Conservation (phyloP, 2,888 invertebrate species). For the Drosophila macrospina region DNA sequence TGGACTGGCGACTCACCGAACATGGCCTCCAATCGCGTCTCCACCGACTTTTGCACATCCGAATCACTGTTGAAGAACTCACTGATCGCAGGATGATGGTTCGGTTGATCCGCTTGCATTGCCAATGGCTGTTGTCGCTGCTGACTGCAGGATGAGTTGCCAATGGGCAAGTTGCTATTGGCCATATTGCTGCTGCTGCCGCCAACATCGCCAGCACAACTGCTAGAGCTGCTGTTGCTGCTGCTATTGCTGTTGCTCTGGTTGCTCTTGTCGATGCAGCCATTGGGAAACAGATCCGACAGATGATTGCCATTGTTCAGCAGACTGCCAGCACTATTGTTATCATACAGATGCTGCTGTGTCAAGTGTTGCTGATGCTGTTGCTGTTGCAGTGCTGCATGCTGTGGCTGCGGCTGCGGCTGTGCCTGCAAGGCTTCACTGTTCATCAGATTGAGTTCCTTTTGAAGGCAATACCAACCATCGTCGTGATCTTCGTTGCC, state of each 20-base stretch:
- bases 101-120: constrained; percentile 63
- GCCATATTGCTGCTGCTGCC: constrained; percentile 56
- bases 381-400: constrained; percentile 51
- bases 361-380: constrained; percentile 60
- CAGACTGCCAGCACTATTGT: constrained; percentile 37
- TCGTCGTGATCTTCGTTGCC: constrained; percentile 87
- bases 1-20: constrained; percentile 85
- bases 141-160: constrained; percentile 75
- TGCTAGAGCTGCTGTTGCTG: constrained; percentile 61
- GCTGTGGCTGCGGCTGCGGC: constrained; percentile 54
- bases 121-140: constrained; percentile 74
- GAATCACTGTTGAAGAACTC: constrained; percentile 83
- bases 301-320: constrained; percentile 68
- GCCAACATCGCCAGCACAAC: constrained; percentile 60
- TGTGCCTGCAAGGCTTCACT: constrained; percentile 57
- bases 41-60: constrained; percentile 84
- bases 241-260: constrained; percentile 73
- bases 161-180: constrained; percentile 34
- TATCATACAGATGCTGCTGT: constrained; percentile 61
- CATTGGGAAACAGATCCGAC: constrained; percentile 84
- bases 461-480: constrained; percentile 89
- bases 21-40: constrained; percentile 85
- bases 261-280: constrained; percentile 82
- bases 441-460: constrained; percentile 87
- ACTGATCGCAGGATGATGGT: constrained; percentile 78